Conservation (phyloP, 2,113 vertebrate species). For the Panurus biarmicus region DNA sequence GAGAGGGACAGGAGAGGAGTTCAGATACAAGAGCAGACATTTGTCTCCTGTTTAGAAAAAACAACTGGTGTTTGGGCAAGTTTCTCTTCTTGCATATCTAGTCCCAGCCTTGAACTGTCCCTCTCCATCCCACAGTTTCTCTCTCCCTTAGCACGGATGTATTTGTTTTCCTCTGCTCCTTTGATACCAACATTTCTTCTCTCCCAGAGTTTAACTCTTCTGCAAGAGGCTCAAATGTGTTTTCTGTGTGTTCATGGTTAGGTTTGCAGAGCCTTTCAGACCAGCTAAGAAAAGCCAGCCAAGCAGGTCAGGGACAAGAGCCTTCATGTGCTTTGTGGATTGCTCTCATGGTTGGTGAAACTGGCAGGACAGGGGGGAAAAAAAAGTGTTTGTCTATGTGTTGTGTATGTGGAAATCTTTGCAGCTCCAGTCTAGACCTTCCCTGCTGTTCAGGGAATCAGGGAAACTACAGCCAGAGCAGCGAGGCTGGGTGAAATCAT, state of each 20-base stretch:
- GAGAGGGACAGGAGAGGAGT: neutral
- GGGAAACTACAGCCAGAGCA: conserved; percentile 24
- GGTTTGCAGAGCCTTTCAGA: neutral
- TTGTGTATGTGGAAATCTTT: conserved; percentile 19
- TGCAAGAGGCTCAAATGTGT: neutral
- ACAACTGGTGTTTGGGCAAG: neutral
- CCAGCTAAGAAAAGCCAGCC: conserved; percentile 7
- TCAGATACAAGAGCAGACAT: neutral
- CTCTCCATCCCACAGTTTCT: neutral
- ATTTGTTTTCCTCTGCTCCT: neutral
- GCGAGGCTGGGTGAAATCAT: conserved; percentile 46
- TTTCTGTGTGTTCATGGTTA: neutral
- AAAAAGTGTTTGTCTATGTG: neutral
- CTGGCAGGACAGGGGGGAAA: neutral
- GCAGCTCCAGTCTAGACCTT: conserved; percentile 63
- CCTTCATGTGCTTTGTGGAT: neutral
- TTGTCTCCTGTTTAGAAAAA: neutral
- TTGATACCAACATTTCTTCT: neutral
- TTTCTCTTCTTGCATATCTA: neutral
- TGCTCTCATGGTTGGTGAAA: conserved; percentile 29
- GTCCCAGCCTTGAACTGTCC: neutral
- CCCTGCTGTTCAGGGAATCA: conserved; percentile 62
- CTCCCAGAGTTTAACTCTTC: neutral
- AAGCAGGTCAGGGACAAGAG: conserved; percentile 18
- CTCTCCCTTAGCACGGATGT: rapidly evolving